A percentile compares a stretch with the other conserved stretches of the same genome.
Conservation (phyloP, 2,113 vertebrate species). For the Actinemys pallida region DNA sequence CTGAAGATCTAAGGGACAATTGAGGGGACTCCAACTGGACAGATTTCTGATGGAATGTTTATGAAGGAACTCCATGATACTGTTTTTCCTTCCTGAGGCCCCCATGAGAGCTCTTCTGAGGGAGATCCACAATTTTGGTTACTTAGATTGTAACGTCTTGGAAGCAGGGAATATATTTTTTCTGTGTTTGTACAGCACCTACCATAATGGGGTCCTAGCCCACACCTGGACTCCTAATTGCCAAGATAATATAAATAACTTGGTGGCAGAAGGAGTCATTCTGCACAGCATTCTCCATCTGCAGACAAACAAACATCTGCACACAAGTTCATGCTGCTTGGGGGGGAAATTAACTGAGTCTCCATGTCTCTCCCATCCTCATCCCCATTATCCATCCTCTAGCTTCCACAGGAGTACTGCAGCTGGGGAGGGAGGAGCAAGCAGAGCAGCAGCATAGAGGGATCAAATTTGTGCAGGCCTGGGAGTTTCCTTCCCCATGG, state of each 20-base stretch:
- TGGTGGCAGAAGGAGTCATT: neutral
- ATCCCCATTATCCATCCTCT: neutral
- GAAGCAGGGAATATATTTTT: neutral
- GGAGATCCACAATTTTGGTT: neutral
- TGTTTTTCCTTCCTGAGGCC: neutral
- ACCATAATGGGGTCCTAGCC: neutral
- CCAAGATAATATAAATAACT: neutral
- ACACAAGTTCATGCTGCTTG: neutral
- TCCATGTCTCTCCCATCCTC: neutral
- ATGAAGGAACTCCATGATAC: rapidly evolving
- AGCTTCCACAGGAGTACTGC: neutral
- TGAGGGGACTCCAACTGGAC: neutral
- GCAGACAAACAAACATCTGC: neutral
- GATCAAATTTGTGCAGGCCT: neutral
- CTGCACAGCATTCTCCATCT: neutral
- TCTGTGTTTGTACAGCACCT: neutral
- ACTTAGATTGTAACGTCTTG: neutral
- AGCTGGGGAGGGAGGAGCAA: neutral
- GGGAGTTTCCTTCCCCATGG: neutral
- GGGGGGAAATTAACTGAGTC: neutral
- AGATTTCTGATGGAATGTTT: neutral
- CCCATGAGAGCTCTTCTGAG: neutral
- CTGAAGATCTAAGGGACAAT: neutral
- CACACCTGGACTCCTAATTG: neutral
- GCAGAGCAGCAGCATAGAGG: neutral